A percentile compares a stretch with the other conserved stretches of the same genome.
Evolutionary conservation across 2,113 vertebrate genomes (phyloP).

Genomic region (Pterocles burchelli): DNA sequence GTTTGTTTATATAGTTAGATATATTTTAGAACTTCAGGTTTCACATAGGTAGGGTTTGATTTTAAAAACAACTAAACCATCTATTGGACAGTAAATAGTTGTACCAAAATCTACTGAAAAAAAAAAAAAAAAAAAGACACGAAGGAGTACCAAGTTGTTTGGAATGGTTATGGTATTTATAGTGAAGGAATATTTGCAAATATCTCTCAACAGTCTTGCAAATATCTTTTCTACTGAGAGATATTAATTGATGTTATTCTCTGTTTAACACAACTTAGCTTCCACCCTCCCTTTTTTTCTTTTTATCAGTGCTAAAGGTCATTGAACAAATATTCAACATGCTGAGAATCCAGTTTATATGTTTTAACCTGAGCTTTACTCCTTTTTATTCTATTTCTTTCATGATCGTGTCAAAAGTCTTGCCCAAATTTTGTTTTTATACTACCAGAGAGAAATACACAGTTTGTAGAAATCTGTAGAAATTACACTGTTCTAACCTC

Average conservation of each 20-base stretch:
- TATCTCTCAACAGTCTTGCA: neutral
- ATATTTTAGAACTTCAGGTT: neutral
- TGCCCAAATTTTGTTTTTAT: neutral
- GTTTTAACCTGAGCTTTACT: neutral
- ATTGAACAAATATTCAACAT: neutral
- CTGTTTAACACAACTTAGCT: neutral
- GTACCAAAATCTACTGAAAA: neutral
- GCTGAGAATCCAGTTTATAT: neutral
- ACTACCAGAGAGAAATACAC: neutral
- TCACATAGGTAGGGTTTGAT: neutral
- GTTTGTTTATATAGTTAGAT: neutral
- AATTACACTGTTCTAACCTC: neutral
- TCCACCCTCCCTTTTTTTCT: rapidly evolving
- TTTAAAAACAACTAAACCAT: neutral
- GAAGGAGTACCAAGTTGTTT: neutral
- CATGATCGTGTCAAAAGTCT: neutral
- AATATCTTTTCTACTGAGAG: neutral
- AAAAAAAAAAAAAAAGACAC: no score
- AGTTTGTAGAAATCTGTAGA: neutral
- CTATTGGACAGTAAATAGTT: neutral
- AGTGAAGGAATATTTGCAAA: neutral
- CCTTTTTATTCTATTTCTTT: neutral
- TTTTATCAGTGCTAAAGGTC: neutral
- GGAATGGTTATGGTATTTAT: neutral
- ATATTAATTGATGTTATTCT: neutral